phyloP scores from a whole-genome alignment of 1,140 invertebrate genomes.

The Teleopsis dalmanni region DNA sequence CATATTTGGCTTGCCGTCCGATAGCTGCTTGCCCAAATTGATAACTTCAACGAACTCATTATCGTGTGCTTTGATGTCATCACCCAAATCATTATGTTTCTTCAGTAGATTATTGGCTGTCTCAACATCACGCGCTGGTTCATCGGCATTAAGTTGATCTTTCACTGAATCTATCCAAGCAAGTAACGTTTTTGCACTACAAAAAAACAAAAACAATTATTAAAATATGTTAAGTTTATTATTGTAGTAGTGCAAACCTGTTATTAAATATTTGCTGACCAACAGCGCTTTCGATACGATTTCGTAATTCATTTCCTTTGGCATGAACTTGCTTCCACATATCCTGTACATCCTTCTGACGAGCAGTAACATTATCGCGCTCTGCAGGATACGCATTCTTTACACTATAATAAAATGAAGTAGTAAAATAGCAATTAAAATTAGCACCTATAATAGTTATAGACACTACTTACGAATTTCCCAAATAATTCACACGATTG shows the following conservation, averaged over 20 bases:
- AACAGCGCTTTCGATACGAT: constrained; percentile 81
- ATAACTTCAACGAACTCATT: constrained; percentile 68
- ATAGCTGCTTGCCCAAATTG: constrained; percentile 64
- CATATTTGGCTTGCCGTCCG: constrained; percentile 61
- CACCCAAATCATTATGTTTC: constrained; percentile 81
- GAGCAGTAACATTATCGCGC: constrained; percentile 69
- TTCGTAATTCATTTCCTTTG: constrained; percentile 72
- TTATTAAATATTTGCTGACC: constrained; percentile 92
- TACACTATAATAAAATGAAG: constrained; percentile 51
- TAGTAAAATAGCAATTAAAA: background rate
- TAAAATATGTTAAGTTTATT: background rate
- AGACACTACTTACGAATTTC: constrained; percentile 56
- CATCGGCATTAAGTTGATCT: constrained; percentile 73
- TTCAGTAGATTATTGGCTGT: constrained; percentile 87
- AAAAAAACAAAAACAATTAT: background rate
- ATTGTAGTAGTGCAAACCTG: constrained; percentile 8
- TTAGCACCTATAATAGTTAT: background rate
- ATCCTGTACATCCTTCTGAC: constrained; percentile 77
- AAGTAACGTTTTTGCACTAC: constrained; percentile 65
- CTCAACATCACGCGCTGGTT: constrained; percentile 75
- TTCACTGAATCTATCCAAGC: constrained; percentile 72
- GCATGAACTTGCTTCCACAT: constrained; percentile 82
- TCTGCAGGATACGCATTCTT: constrained; percentile 89
- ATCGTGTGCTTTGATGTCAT: constrained; percentile 81
- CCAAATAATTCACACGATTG: constrained; percentile 68